A percentile compares a stretch with the other conserved stretches of the same genome.
These are phyloP conservation scores for Ceraclea dissimilis DNA, from an alignment of 2,888 invertebrate genomes.

Conservation along the genomic window DNA sequence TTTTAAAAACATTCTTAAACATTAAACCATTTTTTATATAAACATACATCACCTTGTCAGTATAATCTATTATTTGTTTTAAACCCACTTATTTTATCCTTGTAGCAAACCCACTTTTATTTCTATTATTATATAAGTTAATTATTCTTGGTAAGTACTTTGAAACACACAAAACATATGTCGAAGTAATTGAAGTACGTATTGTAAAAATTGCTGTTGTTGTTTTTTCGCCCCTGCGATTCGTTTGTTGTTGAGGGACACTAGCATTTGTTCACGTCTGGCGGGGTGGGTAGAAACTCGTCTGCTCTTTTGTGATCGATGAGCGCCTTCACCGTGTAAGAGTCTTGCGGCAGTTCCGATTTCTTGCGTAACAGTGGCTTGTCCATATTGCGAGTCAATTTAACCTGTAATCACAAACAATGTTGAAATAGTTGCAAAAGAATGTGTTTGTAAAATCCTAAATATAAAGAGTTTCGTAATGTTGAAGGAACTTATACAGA, in stretches of 20 bases:
- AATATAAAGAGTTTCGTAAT: too few species aligned
- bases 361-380: constrained; percentile 89
- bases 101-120: too few species aligned
- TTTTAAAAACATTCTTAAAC: too few species aligned
- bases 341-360: constrained; percentile 92
- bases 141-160: not conserved
- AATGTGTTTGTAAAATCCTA: too few species aligned
- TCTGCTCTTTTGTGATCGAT: constrained; percentile 90
- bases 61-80: too few species aligned
- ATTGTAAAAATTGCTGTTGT: not conserved
- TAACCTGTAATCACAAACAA: constrained; percentile 37
- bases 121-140: too few species aligned
- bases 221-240: not conserved
- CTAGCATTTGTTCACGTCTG: constrained; percentile 84
- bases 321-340: constrained; percentile 82
- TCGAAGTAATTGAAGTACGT: not conserved
- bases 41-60: too few species aligned
- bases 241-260: constrained; percentile 32
- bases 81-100: too few species aligned
- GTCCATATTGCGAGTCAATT: constrained; percentile 64
- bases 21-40: too few species aligned
- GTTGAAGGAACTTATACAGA: too few species aligned
- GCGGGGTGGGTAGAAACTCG: constrained; percentile 78
- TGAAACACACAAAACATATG: not conserved
- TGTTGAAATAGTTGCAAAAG: too few species aligned